Evolutionary conservation across 2,888 invertebrate genomes (phyloP).

Genomic region (Diadegma fenestrale): DNA sequence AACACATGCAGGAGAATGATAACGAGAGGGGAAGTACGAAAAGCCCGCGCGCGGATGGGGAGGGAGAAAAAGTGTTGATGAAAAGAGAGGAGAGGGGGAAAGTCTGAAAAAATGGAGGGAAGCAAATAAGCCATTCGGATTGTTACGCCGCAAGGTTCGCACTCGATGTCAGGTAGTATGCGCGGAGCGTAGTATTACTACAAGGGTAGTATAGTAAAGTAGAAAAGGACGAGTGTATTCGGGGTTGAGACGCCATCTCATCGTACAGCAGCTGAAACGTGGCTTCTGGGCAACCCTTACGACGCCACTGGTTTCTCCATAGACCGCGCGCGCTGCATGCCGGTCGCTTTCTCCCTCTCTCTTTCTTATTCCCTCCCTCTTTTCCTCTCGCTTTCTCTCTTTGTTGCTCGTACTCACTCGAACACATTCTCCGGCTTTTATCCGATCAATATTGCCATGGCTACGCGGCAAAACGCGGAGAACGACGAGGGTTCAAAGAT

Average conservation of each 20-base stretch:
- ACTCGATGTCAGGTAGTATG: constrained; percentile 1
- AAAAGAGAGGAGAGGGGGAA: background rate
- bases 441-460: constrained; percentile 83
- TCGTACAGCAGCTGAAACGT: constrained; percentile 26
- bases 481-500: constrained; percentile 54
- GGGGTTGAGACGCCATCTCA: constrained; percentile 24
- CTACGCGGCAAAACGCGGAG: constrained; percentile 79
- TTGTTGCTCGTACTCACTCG: constrained; percentile 27
- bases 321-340: constrained; percentile 35
- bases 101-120: background rate
- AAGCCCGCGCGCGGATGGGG: background rate
- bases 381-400: constrained; percentile 20
- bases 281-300: constrained; percentile 44
- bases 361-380: background rate
- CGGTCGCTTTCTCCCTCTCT: constrained; percentile 45
- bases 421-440: constrained; percentile 36
- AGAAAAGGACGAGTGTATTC: constrained; percentile 10
- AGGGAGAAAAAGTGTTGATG: background rate
- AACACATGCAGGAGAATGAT: constrained; percentile 1
- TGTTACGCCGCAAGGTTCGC: constrained; percentile 17
- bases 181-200: constrained; percentile 14
- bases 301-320: constrained; percentile 46
- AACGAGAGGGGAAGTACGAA: background rate
- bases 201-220: constrained; percentile 20
- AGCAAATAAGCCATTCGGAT: constrained; percentile 14